phyloP scores from a whole-genome alignment of 1,140 invertebrate species.

The Drosophila navojoa region DNA sequence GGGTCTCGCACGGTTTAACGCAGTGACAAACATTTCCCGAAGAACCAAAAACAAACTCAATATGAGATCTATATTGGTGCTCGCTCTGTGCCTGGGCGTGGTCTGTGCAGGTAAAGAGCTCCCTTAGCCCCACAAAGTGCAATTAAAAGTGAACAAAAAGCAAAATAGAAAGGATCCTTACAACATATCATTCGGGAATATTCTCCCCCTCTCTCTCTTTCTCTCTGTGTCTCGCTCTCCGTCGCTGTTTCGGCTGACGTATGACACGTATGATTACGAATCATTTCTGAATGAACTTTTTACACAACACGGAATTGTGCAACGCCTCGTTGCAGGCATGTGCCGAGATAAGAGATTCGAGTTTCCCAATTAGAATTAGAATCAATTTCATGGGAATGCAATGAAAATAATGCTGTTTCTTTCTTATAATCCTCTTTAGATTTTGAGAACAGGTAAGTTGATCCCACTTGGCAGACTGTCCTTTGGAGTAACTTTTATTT shows the following conservation, averaged over 20 bases:
- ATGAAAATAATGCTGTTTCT: not conserved
- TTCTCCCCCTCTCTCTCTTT: no score
- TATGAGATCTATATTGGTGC: constrained; percentile 70
- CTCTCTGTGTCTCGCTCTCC: no score
- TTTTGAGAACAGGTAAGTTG: constrained; percentile 62
- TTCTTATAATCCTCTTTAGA: constrained; percentile 41
- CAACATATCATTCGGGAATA: not conserved
- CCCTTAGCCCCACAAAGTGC: not conserved
- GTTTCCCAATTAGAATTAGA: constrained; percentile 5
- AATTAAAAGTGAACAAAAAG: not conserved
- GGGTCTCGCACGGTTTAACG: constrained; percentile 53
- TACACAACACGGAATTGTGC: constrained; percentile 56
- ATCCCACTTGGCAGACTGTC: no score
- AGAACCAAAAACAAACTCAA: constrained; percentile 24
- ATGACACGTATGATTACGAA: no score
- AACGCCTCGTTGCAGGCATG: constrained; percentile 38
- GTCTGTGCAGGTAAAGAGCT: constrained; percentile 73
- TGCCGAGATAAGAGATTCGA: constrained; percentile 15
- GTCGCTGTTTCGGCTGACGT: not conserved
- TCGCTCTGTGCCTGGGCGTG: constrained; percentile 74
- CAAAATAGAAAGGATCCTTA: not conserved
- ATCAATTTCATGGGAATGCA: not conserved
- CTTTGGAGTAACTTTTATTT: constrained; percentile 2
- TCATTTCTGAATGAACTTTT: constrained; percentile 53
- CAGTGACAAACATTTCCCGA: constrained; percentile 27